Base-by-base conservation (phyloP, 2,113 vertebrate species). In the Atractosteus spatula region DNA sequence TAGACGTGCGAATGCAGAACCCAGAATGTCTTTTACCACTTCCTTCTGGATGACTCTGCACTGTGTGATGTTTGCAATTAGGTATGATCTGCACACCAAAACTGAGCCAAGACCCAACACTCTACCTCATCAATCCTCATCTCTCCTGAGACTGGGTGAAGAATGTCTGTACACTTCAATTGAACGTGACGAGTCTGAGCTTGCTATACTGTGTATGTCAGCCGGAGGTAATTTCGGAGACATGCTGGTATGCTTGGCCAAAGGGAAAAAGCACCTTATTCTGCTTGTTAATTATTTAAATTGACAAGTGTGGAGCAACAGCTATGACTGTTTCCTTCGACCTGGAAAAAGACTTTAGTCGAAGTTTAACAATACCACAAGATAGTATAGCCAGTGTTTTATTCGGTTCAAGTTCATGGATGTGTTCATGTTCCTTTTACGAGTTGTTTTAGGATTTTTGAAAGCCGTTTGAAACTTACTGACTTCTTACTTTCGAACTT, bases 71-170 rank as follows among this genome's bases (percentile, higher is more conserved):
- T 4, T 2, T 5, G 10, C 17, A 16, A 56, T 57, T 59, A 17
- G 47, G 8, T 44, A 59, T 29, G 29, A 29, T 29, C 29, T 29
- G 61, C 8, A 5, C 61, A 62, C 16, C 16, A 61, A 57, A 62
- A 66, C 45, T 62, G 5, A 17, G 2, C 14, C n/a, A 51, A 61
- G 57, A 78, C 74, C 70, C 70, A 67, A 74, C 79, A 81, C 78
- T 76, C 62, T 69, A 61, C 54, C 55, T 55, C 62, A 29, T 29
- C 29, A 29, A 29, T 66, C 12, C 3, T 11, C 16, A 14, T n/a
- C 56, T 41, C 66, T 8, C 4, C 14, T 55, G 42, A 7, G 13
- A 8, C 41, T 47, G 13, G 41, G 61, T 16, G 42, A 16, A n/a
- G 10, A 68, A 69, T 56, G 61, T 17, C 71, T 59, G 66, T 41